Base-by-base conservation (phyloP, 2,888 invertebrate species). In the Mamestra brassicae region DNA sequence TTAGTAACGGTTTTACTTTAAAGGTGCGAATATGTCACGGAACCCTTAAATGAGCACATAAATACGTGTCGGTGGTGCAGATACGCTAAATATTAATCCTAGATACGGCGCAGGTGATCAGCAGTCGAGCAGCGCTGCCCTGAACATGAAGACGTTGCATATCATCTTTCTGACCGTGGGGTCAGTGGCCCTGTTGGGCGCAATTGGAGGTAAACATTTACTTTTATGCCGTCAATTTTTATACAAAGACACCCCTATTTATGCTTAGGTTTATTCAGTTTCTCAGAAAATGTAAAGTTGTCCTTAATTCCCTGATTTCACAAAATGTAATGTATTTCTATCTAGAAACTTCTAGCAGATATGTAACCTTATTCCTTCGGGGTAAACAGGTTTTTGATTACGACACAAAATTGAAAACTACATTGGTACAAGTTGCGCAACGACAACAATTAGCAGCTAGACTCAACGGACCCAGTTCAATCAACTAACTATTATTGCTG, bases 181-280 rank as follows among this genome's bases (percentile, higher is more conserved):
- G 8, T 89, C 92, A 34, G 72, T 94, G 6, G 89, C 89, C 13
- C 83, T 91, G 0, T 71, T 93, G 10, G 94, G 93, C 3, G 61
- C 92, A 1, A 88, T 93, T 54, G 92, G 91, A 90, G 95, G 95
- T 95, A 89, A 87, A 72, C 42, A 52, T 13, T 15, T 2, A 34
- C 3, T 57, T 57, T 5, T 57, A 34, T 26, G 2, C 5, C 26
- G n/a, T 26, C 55, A 10, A 26, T 26, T 57, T 34, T 34, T 7
- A 7, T 13, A 6, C 15, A 57, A 3, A 15, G 26, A 57, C 5
- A 11, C 4, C 11, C 55, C 55, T 1, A 1, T 11, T 11, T 42
- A 7, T 42, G 11, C 13, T 34, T 17, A 15, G 15, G 3, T 58
- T 36, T 58, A 7, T 26, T 10, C 1, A 55, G 26, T 55, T n/a